A percentile compares a stretch with the other conserved stretches of the same genome.
phyloP scores from a whole-genome alignment of 2,113 vertebrate species.

The Anhinga anhinga region DNA sequence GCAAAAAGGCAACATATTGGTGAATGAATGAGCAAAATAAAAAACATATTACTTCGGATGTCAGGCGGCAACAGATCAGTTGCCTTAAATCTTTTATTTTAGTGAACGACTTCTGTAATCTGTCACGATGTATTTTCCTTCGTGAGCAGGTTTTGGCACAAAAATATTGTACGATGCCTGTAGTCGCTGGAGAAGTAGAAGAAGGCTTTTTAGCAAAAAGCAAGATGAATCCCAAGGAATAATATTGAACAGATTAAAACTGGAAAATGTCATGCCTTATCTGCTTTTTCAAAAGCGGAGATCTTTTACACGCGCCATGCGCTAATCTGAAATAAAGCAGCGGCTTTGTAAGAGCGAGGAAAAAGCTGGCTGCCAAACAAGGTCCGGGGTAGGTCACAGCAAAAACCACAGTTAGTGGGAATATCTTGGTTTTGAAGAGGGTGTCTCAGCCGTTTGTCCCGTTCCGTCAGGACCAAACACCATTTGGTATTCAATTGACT shows the following conservation, averaged over 20 bases:
- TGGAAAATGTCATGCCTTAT: neutral
- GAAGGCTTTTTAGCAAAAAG: neutral
- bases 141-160: neutral
- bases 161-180: fast-evolving
- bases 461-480: conserved; percentile 53
- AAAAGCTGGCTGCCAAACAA: neutral
- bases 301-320: neutral
- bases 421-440: neutral
- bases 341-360: neutral
- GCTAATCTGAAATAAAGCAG: neutral
- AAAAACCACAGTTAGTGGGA: neutral
- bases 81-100: neutral
- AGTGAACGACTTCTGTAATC: neutral
- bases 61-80: neutral
- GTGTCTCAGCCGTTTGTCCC: neutral
- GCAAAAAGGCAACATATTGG: neutral
- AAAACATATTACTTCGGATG: neutral
- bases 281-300: neutral
- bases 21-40: fast-evolving
- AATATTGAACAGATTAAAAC: neutral
- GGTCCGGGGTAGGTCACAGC: neutral
- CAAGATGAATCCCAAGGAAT: neutral
- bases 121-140: neutral
- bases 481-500: conserved; percentile 80
- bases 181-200: neutral